Base-by-base conservation (phyloP, 2,113 vertebrate genomes). In the Fregata magnificens region DNA sequence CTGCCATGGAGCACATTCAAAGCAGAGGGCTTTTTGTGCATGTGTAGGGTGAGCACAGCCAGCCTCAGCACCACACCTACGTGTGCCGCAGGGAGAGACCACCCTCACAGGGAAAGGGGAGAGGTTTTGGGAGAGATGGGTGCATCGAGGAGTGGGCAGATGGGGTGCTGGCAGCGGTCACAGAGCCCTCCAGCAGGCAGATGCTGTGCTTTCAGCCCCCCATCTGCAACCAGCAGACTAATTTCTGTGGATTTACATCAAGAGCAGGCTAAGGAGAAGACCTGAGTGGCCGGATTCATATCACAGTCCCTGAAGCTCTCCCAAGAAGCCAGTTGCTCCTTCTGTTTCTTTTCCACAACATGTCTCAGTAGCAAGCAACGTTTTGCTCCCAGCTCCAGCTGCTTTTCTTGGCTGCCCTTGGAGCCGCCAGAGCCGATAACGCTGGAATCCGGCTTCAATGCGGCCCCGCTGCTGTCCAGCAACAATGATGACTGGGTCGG, bases 1-100 rank as follows among this genome's bases (percentile, higher is more conserved):
- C 11, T 44, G 28, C 15, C 42, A 14, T 0, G 1, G 28, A 49
- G n/a, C 4, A 14, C 0, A 0, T 36, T 40, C 32, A 31, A 40
- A 40, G 32, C n/a, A 38, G 31, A 40, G 24, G 53, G 59, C 4
- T 11, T 80, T 10, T 6, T 53, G 22, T 61, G 50, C 13, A 4
- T 0, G 1, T 18, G 17, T 20, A 61, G 20, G 36, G 40, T 13
- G 19, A 79, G 34, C 61, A 34, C n/a, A 45, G 49, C 15, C 44
- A 71, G 13, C 11, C 40, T 49, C 55, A 34, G 10, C 52, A 24
- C 29, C 76, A 28, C 16, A 26, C 38, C 56, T 52, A 11, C 14
- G 10, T 19, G 28, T 40, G 38, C 29, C 12, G 1, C 3, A 5
- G 34, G 36, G 45, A 87, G 24, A 63, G 18, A 28, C 20, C 56